phyloP scores from a whole-genome alignment of 2,797 vertebrate genomes.

The Malurus splendens region DNA sequence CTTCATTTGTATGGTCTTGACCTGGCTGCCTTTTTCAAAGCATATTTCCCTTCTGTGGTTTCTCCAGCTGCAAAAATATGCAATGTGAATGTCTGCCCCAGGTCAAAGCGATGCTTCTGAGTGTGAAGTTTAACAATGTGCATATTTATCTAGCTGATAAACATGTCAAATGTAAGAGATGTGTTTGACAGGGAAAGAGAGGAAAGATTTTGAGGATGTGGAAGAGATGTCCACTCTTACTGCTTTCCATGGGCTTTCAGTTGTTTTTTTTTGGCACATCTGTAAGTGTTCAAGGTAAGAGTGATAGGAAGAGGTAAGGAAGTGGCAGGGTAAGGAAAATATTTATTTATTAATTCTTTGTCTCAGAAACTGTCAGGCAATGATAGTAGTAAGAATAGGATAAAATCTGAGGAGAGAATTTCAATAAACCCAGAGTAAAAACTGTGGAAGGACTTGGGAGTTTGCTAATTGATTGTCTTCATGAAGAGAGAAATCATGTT shows the following conservation, averaged over 20 bases:
- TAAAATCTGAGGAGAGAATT: background rate
- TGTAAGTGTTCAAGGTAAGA: background rate
- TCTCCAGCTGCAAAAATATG: conserved; percentile 38
- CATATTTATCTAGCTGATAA: background rate
- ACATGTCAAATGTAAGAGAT: background rate
- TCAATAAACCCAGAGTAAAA: background rate
- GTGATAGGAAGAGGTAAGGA: background rate
- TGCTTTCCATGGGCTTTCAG: background rate
- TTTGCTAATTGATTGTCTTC: background rate
- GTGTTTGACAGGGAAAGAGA: background rate
- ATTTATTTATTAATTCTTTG: background rate
- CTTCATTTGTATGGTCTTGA: background rate
- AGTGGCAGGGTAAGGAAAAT: background rate
- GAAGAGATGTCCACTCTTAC: background rate
- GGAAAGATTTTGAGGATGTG: background rate
- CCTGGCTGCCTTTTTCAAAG: background rate
- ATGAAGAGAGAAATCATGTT: background rate
- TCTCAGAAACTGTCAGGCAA: background rate
- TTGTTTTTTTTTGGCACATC: background rate
- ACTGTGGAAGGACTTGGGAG: background rate
- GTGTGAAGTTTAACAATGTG: background rate
- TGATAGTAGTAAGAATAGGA: background rate
- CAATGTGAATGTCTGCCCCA: background rate
- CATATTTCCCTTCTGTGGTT: background rate
- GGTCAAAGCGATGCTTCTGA: background rate